Evolutionary conservation across 2,113 vertebrate species (phyloP).

Genomic region (Crotalus tigris): DNA sequence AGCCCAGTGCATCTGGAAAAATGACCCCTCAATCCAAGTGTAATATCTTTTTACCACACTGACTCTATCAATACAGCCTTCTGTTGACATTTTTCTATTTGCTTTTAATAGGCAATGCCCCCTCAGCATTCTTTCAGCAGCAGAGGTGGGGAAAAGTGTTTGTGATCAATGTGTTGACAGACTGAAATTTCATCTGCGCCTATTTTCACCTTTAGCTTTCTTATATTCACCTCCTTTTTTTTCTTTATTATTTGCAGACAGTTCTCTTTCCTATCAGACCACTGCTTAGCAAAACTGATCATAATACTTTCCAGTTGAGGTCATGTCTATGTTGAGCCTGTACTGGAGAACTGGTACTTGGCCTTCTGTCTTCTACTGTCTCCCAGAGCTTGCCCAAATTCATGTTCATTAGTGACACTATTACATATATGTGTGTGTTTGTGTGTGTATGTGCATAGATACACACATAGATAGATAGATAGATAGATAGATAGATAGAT

Average conservation of each 20-base stretch:
- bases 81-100: not conserved
- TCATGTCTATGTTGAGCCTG: not conserved
- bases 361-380: too few species aligned
- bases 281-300: not conserved
- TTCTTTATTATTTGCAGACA: not conserved
- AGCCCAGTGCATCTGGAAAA: not conserved
- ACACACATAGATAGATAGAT: too few species aligned
- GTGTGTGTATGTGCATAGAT: too few species aligned
- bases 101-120: not conserved
- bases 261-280: not conserved
- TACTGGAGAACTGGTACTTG: not conserved
- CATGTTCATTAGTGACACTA: too few species aligned
- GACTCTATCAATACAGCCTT: not conserved
- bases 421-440: too few species aligned
- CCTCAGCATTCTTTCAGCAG: not conserved
- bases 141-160: not conserved
- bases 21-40: too few species aligned
- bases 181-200: not conserved
- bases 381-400: too few species aligned
- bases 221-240: not conserved
- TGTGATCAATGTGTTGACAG: not conserved
- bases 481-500: too few species aligned
- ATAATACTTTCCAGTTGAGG: not conserved
- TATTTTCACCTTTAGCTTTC: not conserved
- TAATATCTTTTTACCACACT: not conserved